Percentiles rank a stretch among this genome's conserved stretches.
These are phyloP conservation scores for Pristionchus maxplancki DNA, from an alignment of 2,888 invertebrate genomes.

Conservation along the genomic window DNA sequence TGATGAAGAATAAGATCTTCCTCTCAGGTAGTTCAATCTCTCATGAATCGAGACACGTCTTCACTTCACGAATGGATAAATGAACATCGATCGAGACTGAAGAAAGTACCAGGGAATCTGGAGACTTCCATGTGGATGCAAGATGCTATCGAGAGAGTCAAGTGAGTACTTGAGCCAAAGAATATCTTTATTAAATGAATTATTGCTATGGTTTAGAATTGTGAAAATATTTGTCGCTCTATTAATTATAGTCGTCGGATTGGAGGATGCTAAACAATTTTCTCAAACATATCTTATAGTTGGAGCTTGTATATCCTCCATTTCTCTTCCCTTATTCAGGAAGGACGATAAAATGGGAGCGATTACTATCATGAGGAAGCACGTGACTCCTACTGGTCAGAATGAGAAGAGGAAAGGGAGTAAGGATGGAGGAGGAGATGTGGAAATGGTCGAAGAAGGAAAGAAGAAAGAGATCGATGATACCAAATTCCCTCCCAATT, in stretches of 20 bases:
- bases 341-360: constrained; percentile 15
- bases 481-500: neutral
- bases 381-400: neutral
- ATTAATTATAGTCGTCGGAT: no score
- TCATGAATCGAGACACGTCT: constrained; percentile 60
- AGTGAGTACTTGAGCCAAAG: constrained; percentile 44
- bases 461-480: constrained; percentile 11
- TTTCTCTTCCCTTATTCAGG: neutral
- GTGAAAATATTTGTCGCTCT: no score
- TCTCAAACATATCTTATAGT: no score
- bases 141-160: constrained; percentile 89
- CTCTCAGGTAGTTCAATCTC: constrained; percentile 59
- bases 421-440: constrained; percentile 17
- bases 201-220: no score
- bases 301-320: no score
- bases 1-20: no score
- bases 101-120: constrained; percentile 85
- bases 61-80: constrained; percentile 78
- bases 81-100: constrained; percentile 80
- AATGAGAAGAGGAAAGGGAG: constrained; percentile 17
- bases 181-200: no score
- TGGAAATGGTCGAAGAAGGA: neutral
- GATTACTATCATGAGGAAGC: constrained; percentile 28
- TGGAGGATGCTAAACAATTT: no score
- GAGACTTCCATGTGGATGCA: constrained; percentile 90